These are phyloP conservation scores for Siderastrea siderea DNA, from an alignment of 92 coral and sea anemone genomes.

Conservation along the genomic window DNA sequence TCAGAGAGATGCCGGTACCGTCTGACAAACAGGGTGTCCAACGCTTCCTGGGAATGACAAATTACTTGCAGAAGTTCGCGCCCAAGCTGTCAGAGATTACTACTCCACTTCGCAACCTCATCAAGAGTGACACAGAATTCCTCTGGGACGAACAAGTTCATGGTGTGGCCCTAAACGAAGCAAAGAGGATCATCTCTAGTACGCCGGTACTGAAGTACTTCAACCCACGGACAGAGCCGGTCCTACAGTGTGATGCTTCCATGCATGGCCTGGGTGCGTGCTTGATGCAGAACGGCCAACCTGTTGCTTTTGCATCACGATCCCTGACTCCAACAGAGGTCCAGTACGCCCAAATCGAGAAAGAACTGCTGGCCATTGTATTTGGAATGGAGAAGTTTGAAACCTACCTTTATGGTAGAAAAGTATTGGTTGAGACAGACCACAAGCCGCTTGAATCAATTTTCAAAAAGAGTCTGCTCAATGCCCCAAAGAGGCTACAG, in stretches of 20 bases:
- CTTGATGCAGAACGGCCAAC: constrained; percentile 71
- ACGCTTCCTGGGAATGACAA: not conserved
- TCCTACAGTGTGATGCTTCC: constrained; percentile 73
- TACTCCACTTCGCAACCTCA: not conserved
- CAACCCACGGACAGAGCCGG: constrained; percentile 50
- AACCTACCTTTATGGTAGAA: constrained; percentile 60
- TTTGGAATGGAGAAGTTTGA: constrained; percentile 76
- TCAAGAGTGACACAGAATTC: too few species aligned
- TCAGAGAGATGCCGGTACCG: too few species aligned
- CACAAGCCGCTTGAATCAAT: constrained; percentile 65
- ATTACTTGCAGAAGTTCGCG: too few species aligned
- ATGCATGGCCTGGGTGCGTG: constrained; percentile 69
- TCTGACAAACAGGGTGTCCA: too few species aligned
- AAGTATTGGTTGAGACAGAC: constrained; percentile 62
- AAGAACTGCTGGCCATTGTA: constrained; percentile 68
- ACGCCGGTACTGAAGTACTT: constrained; percentile 79
- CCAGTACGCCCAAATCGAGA: constrained; percentile 72
- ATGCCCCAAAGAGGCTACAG: constrained; percentile 56
- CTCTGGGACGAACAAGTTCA: too few species aligned
- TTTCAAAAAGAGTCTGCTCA: constrained; percentile 49
- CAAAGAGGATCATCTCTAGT: too few species aligned
- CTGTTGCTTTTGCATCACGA: constrained; percentile 68
- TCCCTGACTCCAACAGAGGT: constrained; percentile 69
- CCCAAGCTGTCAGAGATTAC: too few species aligned
- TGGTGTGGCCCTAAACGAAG: too few species aligned